phyloP scores from a whole-genome alignment of 2,797 vertebrate species.

The Cuniculus paca region DNA sequence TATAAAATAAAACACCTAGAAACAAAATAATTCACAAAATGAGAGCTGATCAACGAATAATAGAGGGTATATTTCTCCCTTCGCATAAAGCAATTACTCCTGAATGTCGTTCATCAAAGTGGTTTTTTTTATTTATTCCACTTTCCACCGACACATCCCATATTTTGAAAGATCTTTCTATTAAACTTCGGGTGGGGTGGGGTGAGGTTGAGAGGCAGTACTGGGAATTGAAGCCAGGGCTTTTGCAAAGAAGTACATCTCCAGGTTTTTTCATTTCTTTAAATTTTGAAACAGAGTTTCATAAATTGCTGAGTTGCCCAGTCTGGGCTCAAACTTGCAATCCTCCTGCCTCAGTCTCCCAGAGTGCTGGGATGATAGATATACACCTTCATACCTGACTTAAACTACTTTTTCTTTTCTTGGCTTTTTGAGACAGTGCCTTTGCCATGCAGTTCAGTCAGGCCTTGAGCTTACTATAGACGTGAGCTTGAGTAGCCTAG shows the following conservation, averaged over 20 bases:
- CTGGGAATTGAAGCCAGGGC: background rate
- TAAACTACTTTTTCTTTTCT: background rate
- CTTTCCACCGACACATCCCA: background rate
- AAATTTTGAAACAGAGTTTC: background rate
- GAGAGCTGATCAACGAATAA: background rate
- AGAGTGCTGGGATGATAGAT: background rate
- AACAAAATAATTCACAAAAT: conserved; percentile 23
- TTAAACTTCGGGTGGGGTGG: background rate
- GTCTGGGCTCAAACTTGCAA: background rate
- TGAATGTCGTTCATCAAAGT: conserved; percentile 19
- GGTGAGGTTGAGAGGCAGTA: background rate
- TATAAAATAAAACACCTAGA: background rate
- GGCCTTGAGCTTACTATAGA: background rate
- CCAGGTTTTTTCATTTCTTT: background rate
- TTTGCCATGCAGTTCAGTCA: background rate
- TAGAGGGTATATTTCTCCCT: background rate
- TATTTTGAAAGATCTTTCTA: conserved; percentile 37
- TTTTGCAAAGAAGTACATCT: background rate
- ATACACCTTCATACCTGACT: background rate
- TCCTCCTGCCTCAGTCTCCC: background rate
- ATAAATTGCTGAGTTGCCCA: background rate
- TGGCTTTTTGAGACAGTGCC: background rate
- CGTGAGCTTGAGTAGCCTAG: too few relatives aligned
- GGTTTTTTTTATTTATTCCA: conserved; percentile 1
- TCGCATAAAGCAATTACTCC: conserved; percentile 17